Evolutionary conservation across 2,113 vertebrate species (phyloP).

Genomic region (Ptyas mucosa): DNA sequence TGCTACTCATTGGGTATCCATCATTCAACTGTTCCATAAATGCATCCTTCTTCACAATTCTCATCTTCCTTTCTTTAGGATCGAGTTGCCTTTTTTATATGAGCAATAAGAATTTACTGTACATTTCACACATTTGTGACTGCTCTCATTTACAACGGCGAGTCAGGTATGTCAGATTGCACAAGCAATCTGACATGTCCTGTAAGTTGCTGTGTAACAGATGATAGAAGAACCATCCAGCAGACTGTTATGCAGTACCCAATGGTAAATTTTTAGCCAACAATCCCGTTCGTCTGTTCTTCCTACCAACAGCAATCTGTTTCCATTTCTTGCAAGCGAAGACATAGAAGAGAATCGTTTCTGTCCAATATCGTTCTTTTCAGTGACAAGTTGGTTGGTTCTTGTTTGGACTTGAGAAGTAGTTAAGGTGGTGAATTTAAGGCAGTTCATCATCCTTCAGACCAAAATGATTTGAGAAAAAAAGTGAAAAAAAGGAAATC

Average conservation of each 20-base stretch:
- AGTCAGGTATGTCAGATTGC: neutral
- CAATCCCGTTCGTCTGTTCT: neutral
- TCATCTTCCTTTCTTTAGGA: neutral
- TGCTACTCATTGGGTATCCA: neutral
- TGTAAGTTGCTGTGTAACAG: rapidly evolving
- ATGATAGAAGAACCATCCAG: neutral
- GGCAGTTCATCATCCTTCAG: slow-evolving; percentile 35
- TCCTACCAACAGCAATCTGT: neutral
- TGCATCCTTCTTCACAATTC: neutral
- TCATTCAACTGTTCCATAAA: neutral
- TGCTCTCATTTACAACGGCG: neutral
- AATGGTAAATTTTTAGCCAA: slow-evolving; percentile 11
- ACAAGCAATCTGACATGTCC: rapidly evolving
- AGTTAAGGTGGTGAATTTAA: slow-evolving; percentile 41
- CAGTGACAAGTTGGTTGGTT: neutral
- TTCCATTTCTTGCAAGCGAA: slow-evolving; percentile 3
- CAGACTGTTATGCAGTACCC: neutral
- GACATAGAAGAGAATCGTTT: neutral
- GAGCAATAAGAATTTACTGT: neutral
- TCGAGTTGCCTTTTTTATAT: neutral
- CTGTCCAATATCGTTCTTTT: slow-evolving; percentile 1
- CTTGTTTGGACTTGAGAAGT: slow-evolving; percentile 36
- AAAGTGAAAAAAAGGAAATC: neutral
- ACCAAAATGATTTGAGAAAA: neutral
- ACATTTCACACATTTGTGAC: neutral